Evolutionary conservation across 2,797 vertebrate species (phyloP).

Genomic region (Monodelphis domestica): DNA sequence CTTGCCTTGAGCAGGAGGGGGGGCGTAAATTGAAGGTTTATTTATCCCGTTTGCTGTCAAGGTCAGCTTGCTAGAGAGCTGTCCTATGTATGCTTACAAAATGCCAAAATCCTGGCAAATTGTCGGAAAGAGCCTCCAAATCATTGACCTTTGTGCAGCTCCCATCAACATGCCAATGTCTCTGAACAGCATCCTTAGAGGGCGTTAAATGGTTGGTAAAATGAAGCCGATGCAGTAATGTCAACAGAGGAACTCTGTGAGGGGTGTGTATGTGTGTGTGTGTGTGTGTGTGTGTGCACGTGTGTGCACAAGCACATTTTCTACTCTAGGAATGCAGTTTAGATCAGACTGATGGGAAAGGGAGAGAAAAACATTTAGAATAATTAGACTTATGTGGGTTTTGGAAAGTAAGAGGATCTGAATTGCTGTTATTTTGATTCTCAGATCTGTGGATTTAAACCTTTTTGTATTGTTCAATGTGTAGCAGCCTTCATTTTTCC

Average conservation of each 20-base stretch:
- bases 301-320: slow-evolving; percentile 32
- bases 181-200: slow-evolving; percentile 93
- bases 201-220: slow-evolving; percentile 93
- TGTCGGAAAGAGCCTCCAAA: slow-evolving; percentile 93
- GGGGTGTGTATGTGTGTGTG: slow-evolving; percentile 48
- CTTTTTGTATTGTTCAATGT: background rate
- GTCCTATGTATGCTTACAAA: slow-evolving; percentile 98
- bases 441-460: background rate
- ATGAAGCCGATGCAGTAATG: slow-evolving; percentile 87
- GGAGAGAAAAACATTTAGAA: background rate
- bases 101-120: slow-evolving; percentile 99
- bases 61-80: slow-evolving; percentile 98
- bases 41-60: slow-evolving; percentile 99
- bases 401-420: slow-evolving; percentile 29
- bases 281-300: background rate
- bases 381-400: background rate
- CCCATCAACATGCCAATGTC: slow-evolving; percentile 94
- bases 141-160: slow-evolving; percentile 98
- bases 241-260: slow-evolving; percentile 77
- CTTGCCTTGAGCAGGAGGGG: slow-evolving; percentile 89
- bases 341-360: slow-evolving; percentile 5
- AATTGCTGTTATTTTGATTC: slow-evolving; percentile 42
- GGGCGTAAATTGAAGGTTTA: slow-evolving; percentile 99
- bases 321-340: slow-evolving; percentile 34
- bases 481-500: background rate